phyloP scores from a whole-genome alignment of 2,888 invertebrate species.

The Cyaniris semiargus region DNA sequence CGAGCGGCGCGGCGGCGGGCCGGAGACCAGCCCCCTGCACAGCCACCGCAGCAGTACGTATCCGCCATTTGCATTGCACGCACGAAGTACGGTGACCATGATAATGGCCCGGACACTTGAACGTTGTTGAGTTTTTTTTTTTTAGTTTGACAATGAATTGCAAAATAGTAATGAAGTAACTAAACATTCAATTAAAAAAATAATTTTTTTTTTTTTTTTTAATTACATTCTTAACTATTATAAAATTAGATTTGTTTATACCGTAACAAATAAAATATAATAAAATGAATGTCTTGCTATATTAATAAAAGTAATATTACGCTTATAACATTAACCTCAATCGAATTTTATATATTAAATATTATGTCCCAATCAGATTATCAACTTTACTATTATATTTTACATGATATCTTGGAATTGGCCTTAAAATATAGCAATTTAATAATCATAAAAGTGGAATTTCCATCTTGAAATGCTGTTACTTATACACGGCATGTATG shows the following conservation, averaged over 20 bases:
- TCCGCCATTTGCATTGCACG: conserved; percentile 37
- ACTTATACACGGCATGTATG: conserved; percentile 1
- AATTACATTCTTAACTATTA: too few species aligned
- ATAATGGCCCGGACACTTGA: neutral
- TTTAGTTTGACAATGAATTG: too few species aligned
- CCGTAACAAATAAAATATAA: too few species aligned
- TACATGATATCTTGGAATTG: neutral
- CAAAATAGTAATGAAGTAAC: neutral
- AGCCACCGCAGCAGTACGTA: conserved; percentile 92
- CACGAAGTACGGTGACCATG: conserved; percentile 7
- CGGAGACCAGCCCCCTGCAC: conserved; percentile 92
- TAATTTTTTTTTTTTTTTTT: too few species aligned
- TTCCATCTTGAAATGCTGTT: conserved; percentile 6
- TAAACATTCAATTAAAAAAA: too few species aligned
- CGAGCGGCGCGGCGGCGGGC: conserved; percentile 82
- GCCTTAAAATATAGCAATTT: conserved; percentile 5
- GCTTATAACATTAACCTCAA: too few species aligned
- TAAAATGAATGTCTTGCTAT: neutral
- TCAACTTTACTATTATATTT: neutral
- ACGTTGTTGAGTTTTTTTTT: neutral
- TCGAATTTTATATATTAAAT: neutral
- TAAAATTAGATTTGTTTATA: too few species aligned
- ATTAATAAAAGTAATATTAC: neutral
- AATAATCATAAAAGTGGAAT: neutral
- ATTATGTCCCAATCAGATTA: neutral